Conservation (phyloP, 2,888 invertebrate genomes). For the Tipula vernalis region DNA sequence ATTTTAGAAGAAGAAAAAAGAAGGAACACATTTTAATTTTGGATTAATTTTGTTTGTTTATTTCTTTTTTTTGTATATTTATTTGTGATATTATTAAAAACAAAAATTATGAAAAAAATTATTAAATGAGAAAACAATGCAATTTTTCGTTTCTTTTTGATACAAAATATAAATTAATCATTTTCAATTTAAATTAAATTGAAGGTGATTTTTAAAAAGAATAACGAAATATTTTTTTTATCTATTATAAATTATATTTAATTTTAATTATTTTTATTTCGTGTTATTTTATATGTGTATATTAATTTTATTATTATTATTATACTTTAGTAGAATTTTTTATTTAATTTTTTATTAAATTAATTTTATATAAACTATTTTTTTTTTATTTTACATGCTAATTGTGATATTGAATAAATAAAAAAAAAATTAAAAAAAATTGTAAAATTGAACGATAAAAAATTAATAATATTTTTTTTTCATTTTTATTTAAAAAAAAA, state of each 20-base stretch:
- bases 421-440: not conserved
- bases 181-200: constrained; percentile 5
- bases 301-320: not conserved
- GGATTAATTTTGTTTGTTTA: constrained; percentile 1
- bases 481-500: constrained; percentile 7
- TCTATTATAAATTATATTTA: not conserved
- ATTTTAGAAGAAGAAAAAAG: not conserved
- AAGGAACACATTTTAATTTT: not conserved
- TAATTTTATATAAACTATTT: not conserved
- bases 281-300: not conserved
- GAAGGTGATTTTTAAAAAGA: not conserved
- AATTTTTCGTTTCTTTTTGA: constrained; percentile 5
- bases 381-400: not conserved
- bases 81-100: not conserved
- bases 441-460: constrained; percentile 5
- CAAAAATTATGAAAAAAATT: constrained; percentile 4
- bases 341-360: not conserved
- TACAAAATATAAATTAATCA: not conserved
- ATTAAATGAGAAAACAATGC: constrained; percentile 5
- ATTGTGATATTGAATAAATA: not conserved
- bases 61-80: not conserved
- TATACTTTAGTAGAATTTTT: not conserved
- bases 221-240: not conserved
- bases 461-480: not conserved
- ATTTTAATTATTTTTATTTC: not conserved